Base-by-base conservation (phyloP, 2,113 vertebrate genomes). In the Neotoma lepida region DNA sequence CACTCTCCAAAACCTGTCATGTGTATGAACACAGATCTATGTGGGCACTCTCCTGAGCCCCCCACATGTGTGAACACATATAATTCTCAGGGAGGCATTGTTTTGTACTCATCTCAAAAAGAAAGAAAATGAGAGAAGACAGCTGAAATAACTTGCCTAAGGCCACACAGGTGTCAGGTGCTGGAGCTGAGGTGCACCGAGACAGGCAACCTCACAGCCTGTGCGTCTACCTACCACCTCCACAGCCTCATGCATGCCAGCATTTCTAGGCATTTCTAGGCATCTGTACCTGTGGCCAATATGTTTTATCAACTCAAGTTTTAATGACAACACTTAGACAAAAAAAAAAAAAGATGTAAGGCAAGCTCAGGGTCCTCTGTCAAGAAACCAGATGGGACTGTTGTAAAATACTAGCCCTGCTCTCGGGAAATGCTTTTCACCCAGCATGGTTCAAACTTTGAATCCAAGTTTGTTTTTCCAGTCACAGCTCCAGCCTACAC, bases 71-170 rank as follows among this genome's bases (percentile, higher is more conserved):
- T 58, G 78, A 81, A 58, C 35, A 81, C 20, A 56, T 22, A 73
- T 51, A 33, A 5, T 90, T 73, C 41, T 20, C 18, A 93, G 14
- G 74, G 9, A 86, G 54, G 58, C 22, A 46, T 22, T 93, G 68
- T 61, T 88, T 51, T 22, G 84, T 6, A 58, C 49, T 95, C 28
- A 28, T 46, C 73, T 61, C 73, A 71, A 49, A 71, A 70, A 81
- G 44, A 61, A 86, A 92, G 64, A 92, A 91, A 95, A 88, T 20
- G 61, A 86, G 93, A 33, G 44, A n/a, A 71, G 70, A 56, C 49
- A 64, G 13, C 71, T 92, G 41, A 90, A 94, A 91, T 20, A 95
- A 76, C 15, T 61, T 70, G 81, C 81, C 76, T 64, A 44, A 77
- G 46, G 77, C 87, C n/a, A 86, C 22, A 56, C 17, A 44, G 87